Base-by-base conservation (phyloP, 2,797 vertebrate genomes). In the Notamacropus eugenii region DNA sequence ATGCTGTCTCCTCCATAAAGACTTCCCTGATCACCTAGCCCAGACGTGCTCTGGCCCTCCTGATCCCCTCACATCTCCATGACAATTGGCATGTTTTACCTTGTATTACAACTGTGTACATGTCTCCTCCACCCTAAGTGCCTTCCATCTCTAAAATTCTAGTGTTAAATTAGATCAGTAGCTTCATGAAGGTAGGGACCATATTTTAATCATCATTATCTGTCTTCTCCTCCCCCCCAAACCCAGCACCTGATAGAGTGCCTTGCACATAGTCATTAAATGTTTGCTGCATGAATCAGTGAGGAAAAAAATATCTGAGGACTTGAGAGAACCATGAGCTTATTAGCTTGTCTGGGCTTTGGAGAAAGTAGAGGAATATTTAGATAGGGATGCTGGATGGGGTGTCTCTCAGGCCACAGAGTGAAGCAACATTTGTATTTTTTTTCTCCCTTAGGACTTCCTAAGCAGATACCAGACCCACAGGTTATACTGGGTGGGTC, bases 401-500 rank as follows among this genome's bases (percentile, higher is more conserved):
- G 40, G 19, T 50, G 4, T 6, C 5, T 0, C 74, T 19, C 8
- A 34, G 0, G 11, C 34, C 50, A 50, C 24, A 0, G 16, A 28
- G 55, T 54, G 90, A 50, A 91, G n/a, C 91, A 92, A 95, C 55
- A 24, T 4, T 13, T 10, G 82, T 93, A 58, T 91, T 95, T 96
- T 90, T 90, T 96, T 82, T 91, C 34, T 95, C 91, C 55, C 57
- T 8, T 91, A 97, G 97, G 96, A 94, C 67, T 93, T 97, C 93
- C 94, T 98, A 56, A 92, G 62, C 90, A 95, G 92, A 92, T 40
- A 95, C 54, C 93, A 34, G 0, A 19, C 96, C 57, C 93, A 58
- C 95, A 95, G n/a, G 19, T 4, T 55, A 22, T 97, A 93, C 56
- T 98, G 97, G 97, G 94, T 98, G 52, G 98, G 97, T 24, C 95